These are phyloP conservation scores for Apostichopus parvimensis DNA, from an alignment of 35 echinoderm and acorn worm species.

Conservation along the genomic window DNA sequence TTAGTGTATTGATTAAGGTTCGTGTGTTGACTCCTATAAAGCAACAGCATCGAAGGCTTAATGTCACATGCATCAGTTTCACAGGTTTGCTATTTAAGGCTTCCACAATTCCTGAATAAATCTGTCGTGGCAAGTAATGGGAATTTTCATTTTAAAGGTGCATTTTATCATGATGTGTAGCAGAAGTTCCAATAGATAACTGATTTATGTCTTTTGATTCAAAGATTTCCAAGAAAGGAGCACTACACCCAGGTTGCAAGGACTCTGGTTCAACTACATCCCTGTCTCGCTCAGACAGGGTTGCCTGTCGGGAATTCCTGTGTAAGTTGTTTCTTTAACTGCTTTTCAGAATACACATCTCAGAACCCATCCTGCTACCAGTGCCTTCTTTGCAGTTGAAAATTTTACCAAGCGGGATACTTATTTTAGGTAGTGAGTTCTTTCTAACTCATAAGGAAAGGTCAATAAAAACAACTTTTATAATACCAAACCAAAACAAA, in stretches of 20 bases:
- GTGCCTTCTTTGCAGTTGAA: neutral
- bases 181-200: too few species aligned
- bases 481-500: neutral
- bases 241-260: conserved; percentile 19
- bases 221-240: conserved; percentile 19
- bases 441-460: neutral
- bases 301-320: neutral
- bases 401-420: neutral
- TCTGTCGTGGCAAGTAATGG: too few species aligned
- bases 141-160: too few species aligned
- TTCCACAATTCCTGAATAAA: too few species aligned
- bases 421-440: neutral
- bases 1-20: too few species aligned
- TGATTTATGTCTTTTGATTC: neutral
- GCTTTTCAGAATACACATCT: neutral
- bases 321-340: neutral
- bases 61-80: too few species aligned
- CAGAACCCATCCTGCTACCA: neutral
- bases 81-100: too few species aligned
- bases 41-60: too few species aligned
- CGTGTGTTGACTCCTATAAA: too few species aligned
- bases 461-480: neutral
- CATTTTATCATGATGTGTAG: too few species aligned
- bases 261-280: neutral
- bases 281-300: neutral